phyloP scores from a whole-genome alignment of 2,888 invertebrate genomes.

The Thecophora atra region DNA sequence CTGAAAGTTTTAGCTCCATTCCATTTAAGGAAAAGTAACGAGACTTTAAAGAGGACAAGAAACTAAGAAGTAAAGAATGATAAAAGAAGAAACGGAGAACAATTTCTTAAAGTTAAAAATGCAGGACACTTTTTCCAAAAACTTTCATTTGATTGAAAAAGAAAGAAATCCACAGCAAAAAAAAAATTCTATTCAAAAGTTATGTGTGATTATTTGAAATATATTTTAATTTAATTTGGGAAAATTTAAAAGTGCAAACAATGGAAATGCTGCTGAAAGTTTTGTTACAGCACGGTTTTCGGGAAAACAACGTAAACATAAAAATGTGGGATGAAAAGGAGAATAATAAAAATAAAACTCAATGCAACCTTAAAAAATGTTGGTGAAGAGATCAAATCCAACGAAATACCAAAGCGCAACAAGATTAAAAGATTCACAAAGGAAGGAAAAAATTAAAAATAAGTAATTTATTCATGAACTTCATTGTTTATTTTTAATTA shows the following conservation, averaged over 20 bases:
- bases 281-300: not conserved
- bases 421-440: not conserved
- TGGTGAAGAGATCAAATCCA: slow-evolving; percentile 9
- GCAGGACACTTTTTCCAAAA: not conserved
- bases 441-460: not conserved
- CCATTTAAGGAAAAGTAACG: too few relatives aligned
- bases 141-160: not conserved
- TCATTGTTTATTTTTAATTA: not conserved
- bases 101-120: too few relatives aligned
- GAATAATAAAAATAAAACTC: too few relatives aligned
- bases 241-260: slow-evolving; percentile 18
- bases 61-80: too few relatives aligned
- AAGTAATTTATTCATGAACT: not conserved
- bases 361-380: too few relatives aligned
- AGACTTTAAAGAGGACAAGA: too few relatives aligned
- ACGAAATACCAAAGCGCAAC: too few relatives aligned
- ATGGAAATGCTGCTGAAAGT: not conserved
- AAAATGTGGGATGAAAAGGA: too few relatives aligned
- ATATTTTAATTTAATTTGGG: not conserved
- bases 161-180: not conserved
- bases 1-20: too few relatives aligned
- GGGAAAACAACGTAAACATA: slow-evolving; percentile 11
- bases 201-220: not conserved
- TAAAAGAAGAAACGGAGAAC: too few relatives aligned
- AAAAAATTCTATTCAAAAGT: not conserved